Conservation (phyloP, 1,140 invertebrate genomes). For the Arion vulgaris region DNA sequence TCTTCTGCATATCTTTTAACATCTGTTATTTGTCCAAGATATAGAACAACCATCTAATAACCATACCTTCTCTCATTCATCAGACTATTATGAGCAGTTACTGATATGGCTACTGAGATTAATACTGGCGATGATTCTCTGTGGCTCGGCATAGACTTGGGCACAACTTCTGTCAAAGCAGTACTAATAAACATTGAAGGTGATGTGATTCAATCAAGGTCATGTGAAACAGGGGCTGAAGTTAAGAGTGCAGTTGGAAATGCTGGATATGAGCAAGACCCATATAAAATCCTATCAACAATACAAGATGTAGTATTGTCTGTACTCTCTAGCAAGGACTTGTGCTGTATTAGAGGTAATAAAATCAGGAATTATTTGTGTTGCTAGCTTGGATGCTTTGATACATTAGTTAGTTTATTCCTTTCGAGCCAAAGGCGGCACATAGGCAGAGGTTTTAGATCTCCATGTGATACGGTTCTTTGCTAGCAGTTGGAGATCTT, state of each 20-base stretch:
- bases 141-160: slow-evolving; percentile 28
- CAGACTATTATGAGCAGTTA: background rate
- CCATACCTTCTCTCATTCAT: background rate
- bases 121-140: background rate
- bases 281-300: background rate
- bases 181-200: background rate
- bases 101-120: background rate
- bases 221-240: background rate
- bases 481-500: too few relatives aligned
- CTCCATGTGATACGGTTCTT: too few relatives aligned
- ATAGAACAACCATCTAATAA: too few relatives aligned
- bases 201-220: background rate
- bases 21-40: too few relatives aligned
- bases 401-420: too few relatives aligned
- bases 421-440: too few relatives aligned
- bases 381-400: too few relatives aligned
- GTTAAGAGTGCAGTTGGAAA: slow-evolving; percentile 10
- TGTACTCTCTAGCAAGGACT: background rate
- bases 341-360: slow-evolving; percentile 19
- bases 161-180: slow-evolving; percentile 28
- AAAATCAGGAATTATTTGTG: too few relatives aligned
- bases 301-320: background rate
- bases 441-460: too few relatives aligned
- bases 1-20: too few relatives aligned
- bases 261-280: slow-evolving; percentile 20